phyloP scores from a whole-genome alignment of 2,888 invertebrate genomes.

The Orgyia antiqua region DNA sequence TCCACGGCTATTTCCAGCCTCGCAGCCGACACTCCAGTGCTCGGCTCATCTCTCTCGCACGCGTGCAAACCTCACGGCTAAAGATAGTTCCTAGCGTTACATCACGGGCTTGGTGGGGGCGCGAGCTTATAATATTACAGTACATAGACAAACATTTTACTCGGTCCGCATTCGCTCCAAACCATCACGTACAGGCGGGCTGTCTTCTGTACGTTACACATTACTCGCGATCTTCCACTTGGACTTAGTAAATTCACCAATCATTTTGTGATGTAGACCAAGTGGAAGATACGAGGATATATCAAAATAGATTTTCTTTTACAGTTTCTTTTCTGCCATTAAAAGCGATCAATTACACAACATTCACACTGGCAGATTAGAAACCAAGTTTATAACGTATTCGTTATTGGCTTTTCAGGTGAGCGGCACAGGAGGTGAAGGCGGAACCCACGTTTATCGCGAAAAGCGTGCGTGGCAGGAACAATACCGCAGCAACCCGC shows the following conservation, averaged over 20 bases:
- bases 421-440: constrained; percentile 60
- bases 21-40: constrained; percentile 57
- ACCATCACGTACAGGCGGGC: constrained; percentile 54
- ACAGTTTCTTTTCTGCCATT: constrained; percentile 17
- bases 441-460: constrained; percentile 81
- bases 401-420: constrained; percentile 39
- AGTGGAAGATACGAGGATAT: constrained; percentile 13
- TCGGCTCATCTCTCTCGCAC: constrained; percentile 52
- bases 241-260: constrained; percentile 15
- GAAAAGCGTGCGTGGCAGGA: constrained; percentile 78
- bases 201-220: constrained; percentile 49
- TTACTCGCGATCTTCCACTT: constrained; percentile 32
- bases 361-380: constrained; percentile 9
- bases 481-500: constrained; percentile 73
- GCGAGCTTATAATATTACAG: constrained; percentile 75
- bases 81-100: constrained; percentile 70
- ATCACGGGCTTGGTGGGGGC: constrained; percentile 72
- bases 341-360: neutral
- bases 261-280: constrained; percentile 2
- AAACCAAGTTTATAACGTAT: constrained; percentile 3
- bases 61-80: constrained; percentile 46
- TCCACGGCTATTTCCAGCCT: constrained; percentile 77
- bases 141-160: constrained; percentile 74
- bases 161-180: constrained; percentile 68
- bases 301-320: constrained; percentile 2